Evolutionary conservation across 2,113 vertebrate genomes (phyloP).

Genomic region (Dipodomys merriami): DNA sequence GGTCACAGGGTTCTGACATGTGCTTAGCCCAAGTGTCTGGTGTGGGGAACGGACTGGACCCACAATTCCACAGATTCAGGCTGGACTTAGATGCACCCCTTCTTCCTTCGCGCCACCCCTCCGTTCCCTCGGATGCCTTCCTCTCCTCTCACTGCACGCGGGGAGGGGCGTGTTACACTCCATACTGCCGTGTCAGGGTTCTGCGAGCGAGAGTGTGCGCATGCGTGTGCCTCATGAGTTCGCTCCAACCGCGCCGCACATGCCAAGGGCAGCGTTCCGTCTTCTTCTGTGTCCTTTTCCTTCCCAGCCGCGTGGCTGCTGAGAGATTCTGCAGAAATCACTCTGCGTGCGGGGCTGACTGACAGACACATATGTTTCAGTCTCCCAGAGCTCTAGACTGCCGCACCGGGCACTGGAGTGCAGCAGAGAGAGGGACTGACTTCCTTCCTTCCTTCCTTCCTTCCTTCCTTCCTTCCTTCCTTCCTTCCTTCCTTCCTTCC

Average conservation of each 20-base stretch:
- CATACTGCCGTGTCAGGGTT: background rate
- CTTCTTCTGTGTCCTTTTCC: background rate
- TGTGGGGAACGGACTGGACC: background rate
- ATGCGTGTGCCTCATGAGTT: background rate
- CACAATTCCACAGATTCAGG: background rate
- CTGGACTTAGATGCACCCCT: background rate
- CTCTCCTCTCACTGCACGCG: background rate
- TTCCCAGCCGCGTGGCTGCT: constrained; percentile 32
- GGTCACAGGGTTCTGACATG: background rate
- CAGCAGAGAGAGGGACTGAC: background rate
- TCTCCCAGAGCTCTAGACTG: background rate
- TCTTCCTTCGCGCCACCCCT: background rate
- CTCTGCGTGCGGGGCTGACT: background rate
- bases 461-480: no score
- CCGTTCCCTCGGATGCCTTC: background rate
- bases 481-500: no score
- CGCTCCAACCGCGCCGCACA: background rate
- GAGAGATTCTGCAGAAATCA: constrained; percentile 22
- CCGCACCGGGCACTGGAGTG: background rate
- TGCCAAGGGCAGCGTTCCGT: constrained; percentile 41
- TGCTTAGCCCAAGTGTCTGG: background rate
- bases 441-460: no score
- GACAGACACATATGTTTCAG: constrained; percentile 37
- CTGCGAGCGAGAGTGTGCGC: background rate
- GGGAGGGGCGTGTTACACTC: background rate